Percentiles rank a stretch among this genome's conserved stretches.
Evolutionary conservation across 2,888 invertebrate species (phyloP).

Genomic region (Aethes cnicana): DNA sequence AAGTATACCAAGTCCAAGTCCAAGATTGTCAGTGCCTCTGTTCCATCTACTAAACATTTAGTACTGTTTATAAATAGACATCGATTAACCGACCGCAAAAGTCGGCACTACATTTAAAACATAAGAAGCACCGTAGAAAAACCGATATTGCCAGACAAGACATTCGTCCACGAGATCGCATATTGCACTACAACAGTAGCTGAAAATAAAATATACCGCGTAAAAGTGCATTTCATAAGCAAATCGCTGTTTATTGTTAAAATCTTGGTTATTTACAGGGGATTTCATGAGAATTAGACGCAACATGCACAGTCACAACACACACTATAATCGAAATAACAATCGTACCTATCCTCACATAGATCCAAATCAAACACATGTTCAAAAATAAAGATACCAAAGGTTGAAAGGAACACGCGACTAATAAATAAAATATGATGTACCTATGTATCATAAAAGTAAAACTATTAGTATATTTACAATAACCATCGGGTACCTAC

Average conservation of each 20-base stretch:
- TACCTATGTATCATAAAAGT: constrained; percentile 31
- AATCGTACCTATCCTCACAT: constrained; percentile 2
- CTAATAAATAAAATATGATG: constrained; percentile 39
- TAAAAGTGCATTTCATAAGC: constrained; percentile 40
- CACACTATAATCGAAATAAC: constrained; percentile 11
- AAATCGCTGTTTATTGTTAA: constrained; percentile 39
- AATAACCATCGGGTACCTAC: constrained; percentile 29
- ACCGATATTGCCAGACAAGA: constrained; percentile 42
- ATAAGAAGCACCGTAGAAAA: constrained; percentile 46
- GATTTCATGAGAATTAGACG: constrained; percentile 32
- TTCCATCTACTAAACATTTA: constrained; percentile 14
- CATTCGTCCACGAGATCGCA: constrained; percentile 52
- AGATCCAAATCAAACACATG: constrained; percentile 17
- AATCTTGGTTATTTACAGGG: constrained; percentile 55
- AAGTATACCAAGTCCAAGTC: too few relatives aligned
- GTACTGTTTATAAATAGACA: constrained; percentile 33
- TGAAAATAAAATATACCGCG: constrained; percentile 7
- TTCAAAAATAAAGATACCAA: constrained; percentile 40
- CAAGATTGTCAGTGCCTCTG: constrained; percentile 28
- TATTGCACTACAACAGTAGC: constrained; percentile 56
- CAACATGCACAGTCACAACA: constrained; percentile 8
- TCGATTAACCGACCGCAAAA: constrained; percentile 31
- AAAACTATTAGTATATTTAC: constrained; percentile 38
- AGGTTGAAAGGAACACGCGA: constrained; percentile 37
- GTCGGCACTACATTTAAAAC: constrained; percentile 23